A percentile compares a stretch with the other conserved stretches of the same genome.
phyloP scores from a whole-genome alignment of 2,888 invertebrate species.

The Stenurella melanura region DNA sequence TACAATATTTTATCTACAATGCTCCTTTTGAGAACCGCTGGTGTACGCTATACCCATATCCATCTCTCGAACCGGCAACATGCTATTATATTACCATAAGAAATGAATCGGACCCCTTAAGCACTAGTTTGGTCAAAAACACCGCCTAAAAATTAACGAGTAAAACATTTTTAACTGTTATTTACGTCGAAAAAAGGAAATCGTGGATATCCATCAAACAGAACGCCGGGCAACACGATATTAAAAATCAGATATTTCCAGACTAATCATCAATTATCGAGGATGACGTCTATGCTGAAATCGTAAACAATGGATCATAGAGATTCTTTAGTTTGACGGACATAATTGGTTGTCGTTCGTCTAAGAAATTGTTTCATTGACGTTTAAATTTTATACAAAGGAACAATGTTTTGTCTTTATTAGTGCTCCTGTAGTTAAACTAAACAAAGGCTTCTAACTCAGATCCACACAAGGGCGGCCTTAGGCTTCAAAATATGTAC shows the following conservation, averaged over 20 bases:
- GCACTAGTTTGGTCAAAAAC: conserved; percentile 56
- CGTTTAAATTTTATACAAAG: too few relatives aligned
- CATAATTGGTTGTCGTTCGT: too few relatives aligned
- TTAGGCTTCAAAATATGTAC: too few relatives aligned
- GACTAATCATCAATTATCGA: conserved; percentile 28
- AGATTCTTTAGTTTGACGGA: neutral
- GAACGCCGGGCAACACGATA: conserved; percentile 29
- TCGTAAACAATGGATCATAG: neutral
- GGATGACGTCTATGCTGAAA: neutral
- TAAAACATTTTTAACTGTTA: conserved; percentile 60
- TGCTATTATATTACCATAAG: conserved; percentile 59
- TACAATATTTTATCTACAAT: too few relatives aligned
- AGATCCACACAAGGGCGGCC: too few relatives aligned
- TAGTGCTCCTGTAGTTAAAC: too few relatives aligned
- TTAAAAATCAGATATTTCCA: conserved; percentile 33
- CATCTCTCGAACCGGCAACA: conserved; percentile 48
- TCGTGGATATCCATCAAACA: conserved; percentile 50
- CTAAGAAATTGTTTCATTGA: too few relatives aligned
- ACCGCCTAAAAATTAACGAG: conserved; percentile 61
- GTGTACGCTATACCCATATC: conserved; percentile 36
- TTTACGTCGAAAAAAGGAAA: conserved; percentile 49
- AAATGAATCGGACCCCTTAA: conserved; percentile 57
- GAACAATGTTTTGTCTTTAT: too few relatives aligned
- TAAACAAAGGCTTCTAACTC: too few relatives aligned
- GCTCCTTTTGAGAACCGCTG: neutral